Evolutionary conservation across 2,888 invertebrate species (phyloP), one percentile per base, ranked within the genome.

Genomic region (Aspidapion aeneum): DNA sequence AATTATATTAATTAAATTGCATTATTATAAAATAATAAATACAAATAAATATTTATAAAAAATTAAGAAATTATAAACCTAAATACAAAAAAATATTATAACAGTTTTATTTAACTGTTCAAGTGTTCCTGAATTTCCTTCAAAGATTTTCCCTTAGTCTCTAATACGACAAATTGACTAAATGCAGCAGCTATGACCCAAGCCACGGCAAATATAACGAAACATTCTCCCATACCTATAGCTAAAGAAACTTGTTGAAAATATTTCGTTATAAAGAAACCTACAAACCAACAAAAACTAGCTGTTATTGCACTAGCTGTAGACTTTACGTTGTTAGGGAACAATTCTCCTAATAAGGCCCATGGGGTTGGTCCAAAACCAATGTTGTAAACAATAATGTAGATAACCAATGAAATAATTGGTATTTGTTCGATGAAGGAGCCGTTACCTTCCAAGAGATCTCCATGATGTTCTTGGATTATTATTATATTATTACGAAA

Each of bases 121-220:
- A 89, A 87, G 0, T 88, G 86, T 62, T 87, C 85, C 79, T 92
- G 91, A 68, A 96, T 95, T 81, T 96, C 87, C 74, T 90, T 87
- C 72, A 94, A 84, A 71, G 90, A 90, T 80, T 91, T 90, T 49
- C 94, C 95, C 79, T 93, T 94, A 0, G 96, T 96, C 82, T 96
- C 96, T 1, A 95, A 93, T 18, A 96, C 85, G 60, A 89, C 76
- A 69, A 89, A 84, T 58, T 88, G 78, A 0, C 90, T 87, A 80
- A 94, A 96, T 74, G 90, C 82, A 75, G 89, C 88, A 0, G 88
- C 82, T 0, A 84, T 17, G 1, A 83, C 71, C 68, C 88, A 89
- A 73, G 83, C 87, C 1, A 77, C 79, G 1, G 87, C 87, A 76
- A 91, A 93, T 56, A 90, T 80, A 84, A 90, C 89, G 81, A 91